Conservation (phyloP, 2,888 invertebrate genomes). For the Drosophila cracens region DNA sequence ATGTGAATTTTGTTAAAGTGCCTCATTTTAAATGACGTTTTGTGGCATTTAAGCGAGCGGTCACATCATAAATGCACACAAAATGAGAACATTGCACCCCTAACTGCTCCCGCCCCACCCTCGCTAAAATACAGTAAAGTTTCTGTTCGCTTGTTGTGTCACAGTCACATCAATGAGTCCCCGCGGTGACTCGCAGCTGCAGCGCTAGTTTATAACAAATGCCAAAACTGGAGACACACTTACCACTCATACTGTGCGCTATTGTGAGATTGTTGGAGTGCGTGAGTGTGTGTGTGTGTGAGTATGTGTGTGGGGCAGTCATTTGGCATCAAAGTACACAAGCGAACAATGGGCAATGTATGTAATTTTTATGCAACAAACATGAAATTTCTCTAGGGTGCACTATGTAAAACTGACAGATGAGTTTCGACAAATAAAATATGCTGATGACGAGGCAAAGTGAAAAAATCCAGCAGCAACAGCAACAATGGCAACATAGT, state of each 20-base stretch:
- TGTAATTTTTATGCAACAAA: slow-evolving; percentile 78
- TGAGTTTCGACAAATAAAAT: slow-evolving; percentile 56
- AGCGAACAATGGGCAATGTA: slow-evolving; percentile 71
- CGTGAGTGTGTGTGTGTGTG: slow-evolving; percentile 15
- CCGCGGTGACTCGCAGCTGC: slow-evolving; percentile 54
- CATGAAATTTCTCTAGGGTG: slow-evolving; percentile 76
- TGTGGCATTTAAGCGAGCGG: slow-evolving; percentile 25
- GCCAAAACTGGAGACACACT: slow-evolving; percentile 59
- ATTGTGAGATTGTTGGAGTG: slow-evolving; percentile 13
- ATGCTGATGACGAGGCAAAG: slow-evolving; percentile 52
- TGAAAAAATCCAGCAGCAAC: slow-evolving; percentile 31
- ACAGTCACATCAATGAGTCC: slow-evolving; percentile 74
- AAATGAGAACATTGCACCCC: slow-evolving; percentile 60
- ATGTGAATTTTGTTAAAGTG: slow-evolving; percentile 15
- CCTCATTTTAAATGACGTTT: slow-evolving; percentile 6
- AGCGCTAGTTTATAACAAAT: slow-evolving; percentile 70
- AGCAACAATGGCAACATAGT: slow-evolving; percentile 36
- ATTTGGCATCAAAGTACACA: slow-evolving; percentile 71
- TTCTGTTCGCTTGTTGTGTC: slow-evolving; percentile 56
- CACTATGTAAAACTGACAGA: slow-evolving; percentile 78
- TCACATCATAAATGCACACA: slow-evolving; percentile 48
- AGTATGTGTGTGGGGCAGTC: slow-evolving; percentile 49
- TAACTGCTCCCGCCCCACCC: slow-evolving; percentile 6
- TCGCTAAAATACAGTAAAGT: slow-evolving; percentile 43
- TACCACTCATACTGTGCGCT: slow-evolving; percentile 7